These are phyloP conservation scores for Neoarius graeffei DNA, from an alignment of 2,113 vertebrate genomes.

Conservation along the genomic window DNA sequence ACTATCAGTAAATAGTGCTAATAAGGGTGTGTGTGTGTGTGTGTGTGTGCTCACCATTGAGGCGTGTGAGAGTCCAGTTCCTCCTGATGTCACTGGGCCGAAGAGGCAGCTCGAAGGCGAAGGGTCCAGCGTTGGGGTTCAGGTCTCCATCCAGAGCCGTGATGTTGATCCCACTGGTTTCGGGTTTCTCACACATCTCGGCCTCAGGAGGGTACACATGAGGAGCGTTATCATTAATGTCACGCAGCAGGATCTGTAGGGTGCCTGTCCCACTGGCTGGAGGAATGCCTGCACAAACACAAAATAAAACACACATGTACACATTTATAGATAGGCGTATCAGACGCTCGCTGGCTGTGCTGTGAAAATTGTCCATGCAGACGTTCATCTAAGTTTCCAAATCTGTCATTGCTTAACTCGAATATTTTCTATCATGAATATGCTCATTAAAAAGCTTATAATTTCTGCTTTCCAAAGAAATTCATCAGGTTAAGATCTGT, in stretches of 20 bases:
- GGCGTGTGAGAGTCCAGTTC: conserved; percentile 94
- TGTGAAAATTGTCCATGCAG: too few relatives aligned
- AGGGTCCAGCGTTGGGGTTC: conserved; percentile 92
- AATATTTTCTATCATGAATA: too few relatives aligned
- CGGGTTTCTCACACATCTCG: conserved; percentile 89
- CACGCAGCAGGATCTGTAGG: conserved; percentile 88
- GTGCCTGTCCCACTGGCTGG: conserved; percentile 93
- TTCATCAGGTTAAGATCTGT: too few relatives aligned
- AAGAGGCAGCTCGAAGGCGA: conserved; percentile 89
- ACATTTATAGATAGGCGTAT: neutral
- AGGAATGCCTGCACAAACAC: conserved; percentile 77
- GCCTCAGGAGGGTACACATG: conserved; percentile 89
- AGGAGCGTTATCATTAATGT: conserved; percentile 97
- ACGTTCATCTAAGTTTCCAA: too few relatives aligned
- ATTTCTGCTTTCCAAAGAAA: too few relatives aligned
- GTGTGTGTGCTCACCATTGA: conserved; percentile 79
- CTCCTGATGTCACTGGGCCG: conserved; percentile 81
- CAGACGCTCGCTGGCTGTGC: too few relatives aligned
- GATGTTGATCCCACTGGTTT: conserved; percentile 94
- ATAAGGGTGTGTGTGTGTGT: neutral
- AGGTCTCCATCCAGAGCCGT: conserved; percentile 92
- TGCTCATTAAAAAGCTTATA: too few relatives aligned
- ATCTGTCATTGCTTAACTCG: too few relatives aligned
- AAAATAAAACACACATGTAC: neutral
- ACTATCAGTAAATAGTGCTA: neutral